Evolutionary conservation across 2,797 vertebrate species (phyloP), one percentile per base, ranked within the genome.

Genomic region (Tokudaia muenninki): DNA sequence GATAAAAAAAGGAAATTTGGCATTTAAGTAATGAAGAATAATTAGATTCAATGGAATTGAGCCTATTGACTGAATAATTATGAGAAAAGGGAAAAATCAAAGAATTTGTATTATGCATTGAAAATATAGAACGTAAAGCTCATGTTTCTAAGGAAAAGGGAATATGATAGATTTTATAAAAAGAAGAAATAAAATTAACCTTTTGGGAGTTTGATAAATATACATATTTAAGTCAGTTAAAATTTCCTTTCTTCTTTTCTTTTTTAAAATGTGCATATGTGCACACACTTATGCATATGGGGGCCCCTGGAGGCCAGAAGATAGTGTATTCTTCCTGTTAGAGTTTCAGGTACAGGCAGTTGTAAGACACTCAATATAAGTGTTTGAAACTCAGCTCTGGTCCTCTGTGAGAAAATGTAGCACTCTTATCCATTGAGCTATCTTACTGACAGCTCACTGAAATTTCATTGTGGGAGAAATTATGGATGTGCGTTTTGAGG

Each of bases 1-100:
- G 59, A 65, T 65, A 90, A 95, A 95, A 95, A 88, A 95, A 65
- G 84, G 59, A 95, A 94, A 86, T 63, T 92, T 95, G 72, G 47
- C 67, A 74, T 74, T 26, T 10, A 74, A 78, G 67, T 41, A 86
- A 81, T 87, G 9, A 57, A 89, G 84, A 82, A 92, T 90, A 87
- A 83, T 90, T 87, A 74, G 70, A 65, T 22, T 81, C 88, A 86
- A 52, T 31, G 34, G 59, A 89, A 90, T 92, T 63, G 47, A 82
- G 37, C 12, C 91, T 87, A 94, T n/a, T 92, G 41, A 77, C 1
- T 81, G 31, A 72, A 92, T 72, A 96, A 61, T 86, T 89, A 90
- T 79, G 21, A 90, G 26, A 47, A 96, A 82, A 84, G 75, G 74
- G 21, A 93, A 91, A 93, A 94, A 50, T 93, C 6, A 90, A 93